These are phyloP conservation scores for Acanthacorydalis orientalis DNA, from an alignment of 2,888 invertebrate species.

Conservation along the genomic window DNA sequence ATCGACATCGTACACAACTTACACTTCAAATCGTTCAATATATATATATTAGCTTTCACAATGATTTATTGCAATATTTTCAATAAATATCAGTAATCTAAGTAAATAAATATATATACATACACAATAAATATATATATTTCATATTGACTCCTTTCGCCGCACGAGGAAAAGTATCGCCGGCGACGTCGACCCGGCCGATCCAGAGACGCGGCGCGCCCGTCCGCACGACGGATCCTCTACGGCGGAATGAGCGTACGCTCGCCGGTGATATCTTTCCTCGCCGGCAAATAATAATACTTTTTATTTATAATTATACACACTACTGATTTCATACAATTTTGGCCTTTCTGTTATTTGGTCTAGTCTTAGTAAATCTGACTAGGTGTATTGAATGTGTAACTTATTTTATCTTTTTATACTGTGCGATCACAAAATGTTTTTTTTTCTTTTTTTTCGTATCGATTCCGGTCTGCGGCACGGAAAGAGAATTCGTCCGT, in stretches of 20 bases:
- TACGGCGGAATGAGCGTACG: too few species aligned
- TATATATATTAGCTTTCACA: conserved; percentile 2
- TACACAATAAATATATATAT: conserved; percentile 5
- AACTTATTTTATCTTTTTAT: background rate
- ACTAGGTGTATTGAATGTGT: conserved; percentile 1
- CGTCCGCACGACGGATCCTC: too few species aligned
- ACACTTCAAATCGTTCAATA: conserved; percentile 4
- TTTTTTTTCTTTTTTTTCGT: too few species aligned
- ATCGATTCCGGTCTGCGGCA: too few species aligned
- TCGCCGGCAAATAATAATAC: background rate
- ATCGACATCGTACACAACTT: background rate
- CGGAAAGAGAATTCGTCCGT: too few species aligned
- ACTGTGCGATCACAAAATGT: too few species aligned
- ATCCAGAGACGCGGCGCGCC: too few species aligned
- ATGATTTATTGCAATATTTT: conserved; percentile 6
- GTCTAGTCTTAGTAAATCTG: conserved; percentile 3
- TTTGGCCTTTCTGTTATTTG: conserved; percentile 4
- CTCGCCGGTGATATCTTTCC: too few species aligned
- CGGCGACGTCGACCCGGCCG: background rate
- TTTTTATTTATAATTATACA: background rate
- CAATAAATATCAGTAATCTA: conserved; percentile 5
- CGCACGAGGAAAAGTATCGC: background rate
- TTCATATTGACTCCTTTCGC: conserved; percentile 4
- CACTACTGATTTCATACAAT: background rate
- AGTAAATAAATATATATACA: conserved; percentile 5